Conservation (phyloP, 2,113 vertebrate species). For the Atrichornis clamosus region DNA sequence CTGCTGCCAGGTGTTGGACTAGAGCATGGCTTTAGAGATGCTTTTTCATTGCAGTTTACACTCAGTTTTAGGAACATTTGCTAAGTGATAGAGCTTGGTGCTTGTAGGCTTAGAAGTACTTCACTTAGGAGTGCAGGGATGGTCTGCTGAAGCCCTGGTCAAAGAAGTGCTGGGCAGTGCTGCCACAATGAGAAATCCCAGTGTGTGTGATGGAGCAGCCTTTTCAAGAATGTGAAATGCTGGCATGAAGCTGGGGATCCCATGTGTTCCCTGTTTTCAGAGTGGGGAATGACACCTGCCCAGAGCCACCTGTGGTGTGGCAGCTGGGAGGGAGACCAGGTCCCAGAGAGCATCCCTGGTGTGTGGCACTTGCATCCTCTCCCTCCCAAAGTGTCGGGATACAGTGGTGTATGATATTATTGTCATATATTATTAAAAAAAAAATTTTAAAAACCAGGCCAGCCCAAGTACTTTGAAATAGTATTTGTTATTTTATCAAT, state of each 20-base stretch:
- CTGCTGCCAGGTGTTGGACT: neutral
- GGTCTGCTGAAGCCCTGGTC: neutral
- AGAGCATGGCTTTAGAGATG: neutral
- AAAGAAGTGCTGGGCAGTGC: fast-evolving
- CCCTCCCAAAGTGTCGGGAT: neutral
- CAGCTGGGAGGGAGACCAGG: neutral
- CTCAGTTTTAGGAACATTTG: neutral
- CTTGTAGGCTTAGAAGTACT: neutral
- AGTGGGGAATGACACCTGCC: neutral
- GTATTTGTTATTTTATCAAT: neutral
- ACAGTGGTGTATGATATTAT: fast-evolving
- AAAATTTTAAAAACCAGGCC: no score
- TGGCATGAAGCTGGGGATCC: neutral
- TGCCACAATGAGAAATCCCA: neutral
- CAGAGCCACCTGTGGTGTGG: neutral
- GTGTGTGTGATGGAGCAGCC: neutral
- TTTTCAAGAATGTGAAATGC: neutral
- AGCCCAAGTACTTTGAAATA: neutral
- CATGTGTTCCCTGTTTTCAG: fast-evolving
- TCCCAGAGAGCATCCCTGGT: neutral
- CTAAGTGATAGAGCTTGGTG: neutral
- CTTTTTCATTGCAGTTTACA: neutral
- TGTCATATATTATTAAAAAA: neutral
- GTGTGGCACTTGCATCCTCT: neutral
- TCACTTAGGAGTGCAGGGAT: neutral